A percentile compares a stretch with the other conserved stretches of the same genome.
Evolutionary conservation across 2,113 vertebrate species (phyloP).

Genomic region (Pituophis catenifer): DNA sequence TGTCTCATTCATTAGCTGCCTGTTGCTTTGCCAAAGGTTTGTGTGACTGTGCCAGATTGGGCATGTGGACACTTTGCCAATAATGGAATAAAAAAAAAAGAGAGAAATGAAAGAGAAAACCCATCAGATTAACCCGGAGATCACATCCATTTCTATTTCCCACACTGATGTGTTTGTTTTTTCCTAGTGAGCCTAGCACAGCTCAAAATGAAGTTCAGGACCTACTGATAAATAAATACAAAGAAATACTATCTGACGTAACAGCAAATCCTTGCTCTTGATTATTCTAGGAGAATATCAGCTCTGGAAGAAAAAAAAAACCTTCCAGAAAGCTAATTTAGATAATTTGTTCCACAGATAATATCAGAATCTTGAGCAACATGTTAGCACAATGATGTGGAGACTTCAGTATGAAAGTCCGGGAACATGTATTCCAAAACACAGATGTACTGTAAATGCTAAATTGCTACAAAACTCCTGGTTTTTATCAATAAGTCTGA

Average conservation of each 20-base stretch:
- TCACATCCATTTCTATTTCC: not conserved
- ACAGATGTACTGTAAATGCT: not conserved
- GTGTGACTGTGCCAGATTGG: slow-evolving; percentile 2
- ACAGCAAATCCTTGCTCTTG: not conserved
- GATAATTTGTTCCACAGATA: not conserved
- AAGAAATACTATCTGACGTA: not conserved
- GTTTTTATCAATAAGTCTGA: not conserved
- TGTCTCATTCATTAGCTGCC: not conserved
- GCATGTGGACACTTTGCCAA: not conserved
- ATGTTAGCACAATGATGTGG: not conserved
- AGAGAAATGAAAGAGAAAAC: not conserved
- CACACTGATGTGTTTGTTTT: slow-evolving; percentile 4
- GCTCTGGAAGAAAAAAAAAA: not conserved
- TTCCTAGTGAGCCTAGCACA: not conserved
- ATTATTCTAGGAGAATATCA: not conserved
- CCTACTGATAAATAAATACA: not conserved
- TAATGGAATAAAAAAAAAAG: not conserved
- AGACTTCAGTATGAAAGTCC: not conserved
- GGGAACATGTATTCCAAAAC: not conserved
- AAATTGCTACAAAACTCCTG: not conserved
- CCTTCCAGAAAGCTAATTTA: not conserved
- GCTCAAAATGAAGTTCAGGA: not conserved
- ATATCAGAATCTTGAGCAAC: not conserved
- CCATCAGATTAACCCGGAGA: not conserved
- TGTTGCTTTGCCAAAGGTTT: not conserved